Evolutionary conservation across 2,797 vertebrate genomes (phyloP).

Genomic region (Mus caroli): DNA sequence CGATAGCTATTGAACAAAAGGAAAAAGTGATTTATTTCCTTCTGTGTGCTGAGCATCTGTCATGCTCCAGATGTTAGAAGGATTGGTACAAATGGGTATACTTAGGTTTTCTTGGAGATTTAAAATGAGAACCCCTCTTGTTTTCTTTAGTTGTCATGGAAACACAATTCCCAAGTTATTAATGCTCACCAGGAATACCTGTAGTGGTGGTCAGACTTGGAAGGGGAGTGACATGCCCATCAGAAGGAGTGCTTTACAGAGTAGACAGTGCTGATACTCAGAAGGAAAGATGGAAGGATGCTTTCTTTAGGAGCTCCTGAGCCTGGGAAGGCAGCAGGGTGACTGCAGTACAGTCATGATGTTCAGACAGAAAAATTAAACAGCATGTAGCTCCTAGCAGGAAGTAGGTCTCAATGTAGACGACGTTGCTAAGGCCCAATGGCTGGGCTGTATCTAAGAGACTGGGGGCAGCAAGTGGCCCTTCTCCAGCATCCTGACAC

Average conservation of each 20-base stretch:
- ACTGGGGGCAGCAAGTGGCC: not conserved
- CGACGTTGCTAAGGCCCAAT: rapidly evolving
- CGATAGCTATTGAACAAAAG: rapidly evolving
- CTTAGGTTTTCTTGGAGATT: not conserved
- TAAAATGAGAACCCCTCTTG: not conserved
- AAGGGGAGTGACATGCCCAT: not conserved
- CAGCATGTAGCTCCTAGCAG: not conserved
- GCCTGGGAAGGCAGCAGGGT: not conserved
- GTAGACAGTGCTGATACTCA: not conserved
- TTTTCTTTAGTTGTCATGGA: not conserved
- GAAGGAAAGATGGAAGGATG: not conserved
- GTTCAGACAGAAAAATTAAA: rapidly evolving
- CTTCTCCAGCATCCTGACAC: rapidly evolving
- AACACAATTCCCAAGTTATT: not conserved
- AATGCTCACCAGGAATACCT: not conserved
- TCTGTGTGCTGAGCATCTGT: rapidly evolving
- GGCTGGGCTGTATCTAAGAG: not conserved
- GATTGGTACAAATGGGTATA: not conserved
- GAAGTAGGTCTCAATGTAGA: rapidly evolving
- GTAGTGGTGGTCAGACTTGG: no score
- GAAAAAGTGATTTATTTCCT: not conserved
- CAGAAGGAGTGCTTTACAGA: not conserved
- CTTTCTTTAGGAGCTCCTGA: not conserved
- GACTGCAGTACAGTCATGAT: rapidly evolving
- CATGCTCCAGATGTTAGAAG: not conserved